Percentiles rank a stretch among this genome's conserved stretches.
These are phyloP conservation scores for Chrysolina haemoptera DNA, from an alignment of 2,888 invertebrate species.

Conservation along the genomic window DNA sequence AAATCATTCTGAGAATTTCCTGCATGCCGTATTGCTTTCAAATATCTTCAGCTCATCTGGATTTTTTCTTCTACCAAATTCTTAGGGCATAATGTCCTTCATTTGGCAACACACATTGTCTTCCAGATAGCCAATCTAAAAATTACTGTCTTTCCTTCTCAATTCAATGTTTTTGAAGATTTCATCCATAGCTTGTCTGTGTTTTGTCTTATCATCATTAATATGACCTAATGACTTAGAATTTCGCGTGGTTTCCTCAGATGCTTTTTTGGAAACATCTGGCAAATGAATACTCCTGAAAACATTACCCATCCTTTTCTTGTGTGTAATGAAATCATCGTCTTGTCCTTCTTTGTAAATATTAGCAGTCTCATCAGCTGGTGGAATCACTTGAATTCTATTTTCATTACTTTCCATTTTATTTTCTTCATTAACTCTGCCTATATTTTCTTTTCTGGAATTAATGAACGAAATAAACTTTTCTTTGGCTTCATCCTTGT, in stretches of 20 bases:
- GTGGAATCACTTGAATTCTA: constrained; percentile 1
- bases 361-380: constrained; percentile 4
- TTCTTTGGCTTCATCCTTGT: constrained; percentile 47
- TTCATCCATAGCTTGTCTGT: constrained; percentile 54
- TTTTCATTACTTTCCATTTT: constrained; percentile 14
- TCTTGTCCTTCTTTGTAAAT: background rate
- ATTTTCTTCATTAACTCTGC: constrained; percentile 7
- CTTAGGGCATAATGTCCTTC: background rate
- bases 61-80: background rate
- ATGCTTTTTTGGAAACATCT: constrained; percentile 43
- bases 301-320: constrained; percentile 58
- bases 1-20: background rate
- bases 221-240: constrained; percentile 48
- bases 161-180: constrained; percentile 47
- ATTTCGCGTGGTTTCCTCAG: constrained; percentile 19
- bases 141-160: constrained; percentile 39
- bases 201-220: constrained; percentile 50
- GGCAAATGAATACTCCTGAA: constrained; percentile 58
- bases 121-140: background rate
- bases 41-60: background rate
- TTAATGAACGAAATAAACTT: constrained; percentile 45
- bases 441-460: constrained; percentile 11
- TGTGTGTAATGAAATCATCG: constrained; percentile 46
- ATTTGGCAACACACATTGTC: background rate
- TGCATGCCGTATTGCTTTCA: background rate